Evolutionary conservation across 2,888 invertebrate genomes (phyloP), one percentile per base, ranked within the genome.

Genomic region (Rhingia campestris): DNA sequence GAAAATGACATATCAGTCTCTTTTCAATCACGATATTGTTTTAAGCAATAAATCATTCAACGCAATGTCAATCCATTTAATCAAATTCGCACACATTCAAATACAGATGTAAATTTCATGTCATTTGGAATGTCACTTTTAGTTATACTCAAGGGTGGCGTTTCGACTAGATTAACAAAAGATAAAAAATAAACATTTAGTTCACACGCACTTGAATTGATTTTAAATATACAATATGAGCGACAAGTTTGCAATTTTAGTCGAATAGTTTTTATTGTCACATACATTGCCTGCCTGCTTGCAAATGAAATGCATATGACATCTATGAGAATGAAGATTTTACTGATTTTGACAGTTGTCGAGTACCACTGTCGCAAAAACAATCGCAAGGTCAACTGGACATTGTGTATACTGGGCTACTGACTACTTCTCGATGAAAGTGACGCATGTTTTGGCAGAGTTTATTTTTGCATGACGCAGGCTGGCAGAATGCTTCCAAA

Each of bases 271-370:
- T 45, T 45, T 6, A 1, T 12, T 43, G 12, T 45, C 12, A 45
- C 6, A 43, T 0, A 47, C 22, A 47, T 22, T 4, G 22, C 22
- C 22, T 47, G 6, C 47, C 22, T 47, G 6, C 47, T 6, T 22
- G 30, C 22, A 22, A 41, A 10, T 58, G 10, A 22, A 47, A 47
- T 30, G 22, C 58, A 56, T 22, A 37, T 6, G 39, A 4, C 56
- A 54, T 35, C 22, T 14, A 37, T 56, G 14, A 12, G 22, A 22
- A 47, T 47, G 9, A 22, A 47, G 47, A 47, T 9, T 22, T 47
- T 47, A 22, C 47, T 47, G 47, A 14, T 47, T 47, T 14, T 47
- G 47, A 47, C 47, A 47, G 47, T 47, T 47, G 7, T 47, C 47
- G 22, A 47, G 9, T 47, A 22, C 4, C 3, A 47, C 6, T 7